These are phyloP conservation scores for Saguinus imperator DNA, from an alignment of 2,113 vertebrate genomes.

Conservation along the genomic window DNA sequence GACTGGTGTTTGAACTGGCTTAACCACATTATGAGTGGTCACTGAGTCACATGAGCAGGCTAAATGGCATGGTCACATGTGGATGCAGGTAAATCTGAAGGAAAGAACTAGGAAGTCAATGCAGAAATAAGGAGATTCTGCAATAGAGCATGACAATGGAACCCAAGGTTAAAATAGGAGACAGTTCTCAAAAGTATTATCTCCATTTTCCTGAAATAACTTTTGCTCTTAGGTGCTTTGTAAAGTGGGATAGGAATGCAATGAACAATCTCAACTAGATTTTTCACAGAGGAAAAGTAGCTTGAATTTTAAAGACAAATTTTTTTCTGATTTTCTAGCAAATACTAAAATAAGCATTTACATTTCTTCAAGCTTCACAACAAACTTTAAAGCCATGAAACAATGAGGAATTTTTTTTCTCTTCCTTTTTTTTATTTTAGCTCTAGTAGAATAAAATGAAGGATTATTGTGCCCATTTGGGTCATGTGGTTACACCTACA, in stretches of 20 bases:
- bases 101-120: background rate
- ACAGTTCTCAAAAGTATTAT: background rate
- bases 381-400: background rate
- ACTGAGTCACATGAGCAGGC: background rate
- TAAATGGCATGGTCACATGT: background rate
- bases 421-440: background rate
- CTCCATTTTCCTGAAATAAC: background rate
- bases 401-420: background rate
- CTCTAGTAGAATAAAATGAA: background rate
- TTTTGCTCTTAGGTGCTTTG: background rate
- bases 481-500: background rate
- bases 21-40: background rate
- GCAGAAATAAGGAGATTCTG: background rate
- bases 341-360: slow-evolving; percentile 7
- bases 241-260: background rate
- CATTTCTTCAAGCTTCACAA: background rate
- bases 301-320: background rate
- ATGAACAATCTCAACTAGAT: background rate
- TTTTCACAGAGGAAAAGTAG: background rate
- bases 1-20: background rate
- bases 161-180: background rate
- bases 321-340: background rate
- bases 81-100: background rate
- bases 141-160: background rate
- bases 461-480: background rate